Evolutionary conservation across 2,888 invertebrate genomes (phyloP), one percentile per base, ranked within the genome.

Genomic region (Tineola bisselliella): DNA sequence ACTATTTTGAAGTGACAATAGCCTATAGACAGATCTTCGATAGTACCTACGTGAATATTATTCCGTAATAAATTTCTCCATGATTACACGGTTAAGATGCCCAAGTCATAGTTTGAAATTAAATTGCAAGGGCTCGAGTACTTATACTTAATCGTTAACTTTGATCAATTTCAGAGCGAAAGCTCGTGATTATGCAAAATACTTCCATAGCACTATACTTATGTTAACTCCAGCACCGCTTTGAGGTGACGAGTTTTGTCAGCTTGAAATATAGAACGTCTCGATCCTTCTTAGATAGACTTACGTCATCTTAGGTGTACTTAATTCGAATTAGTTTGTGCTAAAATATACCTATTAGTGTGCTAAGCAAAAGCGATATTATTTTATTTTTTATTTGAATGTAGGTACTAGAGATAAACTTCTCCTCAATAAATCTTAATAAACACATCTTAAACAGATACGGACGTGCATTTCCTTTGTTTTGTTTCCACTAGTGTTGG

Each of bases 111-210:
- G 25, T 25, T 25, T 25, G 25, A 25, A 25, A 48, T 48, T 48
- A 48, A 13, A 48, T 48, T 48, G 48, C 48, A 48, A 48, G 48
- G 48, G 48, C 48, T 48, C 17, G 17, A n/a, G 48, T 6, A 25
- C 48, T 48, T 38, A 10, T 38, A 38, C 48, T 48, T 48, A 17
- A 48, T 48, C 15, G 48, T 17, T 10, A n/a, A 48, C 48, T 8
- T 48, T 48, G 48, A 48, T 48, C 48, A 48, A 48, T 48, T 17
- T 48, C 48, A 17, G 6, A 48, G 48, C 48, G 48, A 48, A 48
- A 48, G 48, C 15, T 3, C 17, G n/a, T 48, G 10, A 48, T 48
- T 48, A 48, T 48, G n/a, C 48, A 48, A 48, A 48, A 48, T 48
- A 10, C 25, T 25, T 25, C 2, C 25, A 25, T 25, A 25, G 25